phyloP scores from a whole-genome alignment of 2,888 invertebrate species.

The Galerucella calmariensis region DNA sequence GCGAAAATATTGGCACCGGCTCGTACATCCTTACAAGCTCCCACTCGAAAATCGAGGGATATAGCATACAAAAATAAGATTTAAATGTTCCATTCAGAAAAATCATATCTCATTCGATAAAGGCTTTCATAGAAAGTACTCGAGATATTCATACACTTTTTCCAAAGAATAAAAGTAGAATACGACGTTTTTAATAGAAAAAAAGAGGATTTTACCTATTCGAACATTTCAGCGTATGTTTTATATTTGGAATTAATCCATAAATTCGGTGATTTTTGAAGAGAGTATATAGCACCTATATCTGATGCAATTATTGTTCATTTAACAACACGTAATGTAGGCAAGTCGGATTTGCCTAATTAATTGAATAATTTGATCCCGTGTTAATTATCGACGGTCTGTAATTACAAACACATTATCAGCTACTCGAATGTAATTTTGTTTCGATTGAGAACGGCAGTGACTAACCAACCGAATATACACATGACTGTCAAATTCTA shows the following conservation, averaged over 20 bases:
- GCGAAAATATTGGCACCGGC: not conserved
- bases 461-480: conserved; percentile 16
- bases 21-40: conserved; percentile 25
- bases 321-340: conserved; percentile 38
- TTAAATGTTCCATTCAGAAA: conserved; percentile 50
- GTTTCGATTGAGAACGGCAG: conserved; percentile 21
- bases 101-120: conserved; percentile 48
- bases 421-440: conserved; percentile 31
- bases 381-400: conserved; percentile 43
- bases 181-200: not conserved
- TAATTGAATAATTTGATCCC: conserved; percentile 48
- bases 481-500: not conserved
- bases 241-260: not conserved
- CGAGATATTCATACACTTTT: conserved; percentile 45
- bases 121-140: conserved; percentile 49
- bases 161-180: conserved; percentile 37
- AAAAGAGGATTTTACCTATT: no score
- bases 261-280: not conserved
- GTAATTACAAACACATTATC: conserved; percentile 43
- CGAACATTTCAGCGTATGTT: not conserved
- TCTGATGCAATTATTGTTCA: conserved; percentile 42
- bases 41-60: conserved; percentile 42
- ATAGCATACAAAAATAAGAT: conserved; percentile 48
- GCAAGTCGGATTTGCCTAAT: conserved; percentile 46
- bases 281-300: not conserved